Evolutionary conservation across 2,113 vertebrate genomes (phyloP), one percentile per base, ranked within the genome.

Genomic region (Capreolus pygargus): DNA sequence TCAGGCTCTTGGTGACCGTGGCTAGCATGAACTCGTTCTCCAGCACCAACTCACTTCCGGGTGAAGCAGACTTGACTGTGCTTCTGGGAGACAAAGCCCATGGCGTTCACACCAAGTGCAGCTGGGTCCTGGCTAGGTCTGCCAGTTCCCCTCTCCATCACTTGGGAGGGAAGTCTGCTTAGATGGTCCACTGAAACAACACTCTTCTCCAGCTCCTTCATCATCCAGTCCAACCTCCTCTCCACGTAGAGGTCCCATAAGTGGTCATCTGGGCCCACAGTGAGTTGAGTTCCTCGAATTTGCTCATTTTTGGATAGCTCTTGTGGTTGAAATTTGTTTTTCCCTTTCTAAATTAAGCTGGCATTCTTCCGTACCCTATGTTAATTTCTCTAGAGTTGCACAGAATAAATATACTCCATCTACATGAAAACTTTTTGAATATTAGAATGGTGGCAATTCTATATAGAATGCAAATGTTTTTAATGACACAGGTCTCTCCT

Each of bases 311-410:
- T 74, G 52, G 15, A 39, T 57, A 74, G 13, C 5, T 74, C 33
- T 79, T 87, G 47, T 76, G 55, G 39, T 36, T 86, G 79, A 28
- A 39, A 30, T 60, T 89, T 94, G n/a, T 50, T 81, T 85, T 89
- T 60, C n/a, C 39, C 81, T 83, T 58, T 43, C 36, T 74, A 25
- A 74, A 67, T 61, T 7, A 39, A 74, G 43, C 13, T 55, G 50
- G 86, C 27, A 14, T 39, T 70, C 81, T 96, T 76, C 33, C 74
- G 50, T 8, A 43, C 50, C 25, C 14, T 94, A 36, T 39, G 23
- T 87, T 92, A 28, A 74, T 89, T 87, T 86, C 86, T 96, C 36
- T 47, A 60, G 54, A 96, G 47, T 14, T 36, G 57, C 28, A 10
- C 6, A 28, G 39, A 94, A 74, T 57, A 58, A 39, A n/a, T 76